Conservation (phyloP, 2,113 vertebrate genomes). For the Bathybates hornii region DNA sequence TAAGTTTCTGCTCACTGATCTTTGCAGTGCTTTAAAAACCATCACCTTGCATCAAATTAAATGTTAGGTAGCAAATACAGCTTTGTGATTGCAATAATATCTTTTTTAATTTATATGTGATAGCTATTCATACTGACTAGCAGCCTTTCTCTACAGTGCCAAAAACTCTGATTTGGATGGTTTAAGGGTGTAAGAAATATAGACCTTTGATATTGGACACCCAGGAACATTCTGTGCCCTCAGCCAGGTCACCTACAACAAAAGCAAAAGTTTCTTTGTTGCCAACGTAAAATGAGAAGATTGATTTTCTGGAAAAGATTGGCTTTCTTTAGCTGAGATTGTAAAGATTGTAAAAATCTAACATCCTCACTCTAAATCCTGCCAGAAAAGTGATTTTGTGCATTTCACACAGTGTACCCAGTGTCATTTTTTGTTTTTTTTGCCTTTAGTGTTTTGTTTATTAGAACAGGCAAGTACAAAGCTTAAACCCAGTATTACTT, state of each 20-base stretch:
- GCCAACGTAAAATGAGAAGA: background rate
- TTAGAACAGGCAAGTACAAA: background rate
- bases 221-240: background rate
- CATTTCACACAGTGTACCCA: background rate
- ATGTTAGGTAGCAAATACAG: background rate
- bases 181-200: background rate
- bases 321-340: background rate
- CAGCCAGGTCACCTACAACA: background rate
- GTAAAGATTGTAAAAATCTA: background rate
- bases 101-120: background rate
- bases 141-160: background rate
- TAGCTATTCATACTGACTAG: background rate
- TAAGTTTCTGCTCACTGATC: conserved; percentile 5
- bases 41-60: background rate
- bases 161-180: background rate
- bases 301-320: background rate
- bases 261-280: background rate
- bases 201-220: background rate
- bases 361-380: background rate
- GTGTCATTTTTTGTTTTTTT: background rate
- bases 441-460: background rate
- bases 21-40: background rate
- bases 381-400: background rate
- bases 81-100: background rate
- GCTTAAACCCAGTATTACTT: background rate